These are phyloP conservation scores for Mylabris sibirica DNA, from an alignment of 2,888 invertebrate genomes.

Conservation along the genomic window DNA sequence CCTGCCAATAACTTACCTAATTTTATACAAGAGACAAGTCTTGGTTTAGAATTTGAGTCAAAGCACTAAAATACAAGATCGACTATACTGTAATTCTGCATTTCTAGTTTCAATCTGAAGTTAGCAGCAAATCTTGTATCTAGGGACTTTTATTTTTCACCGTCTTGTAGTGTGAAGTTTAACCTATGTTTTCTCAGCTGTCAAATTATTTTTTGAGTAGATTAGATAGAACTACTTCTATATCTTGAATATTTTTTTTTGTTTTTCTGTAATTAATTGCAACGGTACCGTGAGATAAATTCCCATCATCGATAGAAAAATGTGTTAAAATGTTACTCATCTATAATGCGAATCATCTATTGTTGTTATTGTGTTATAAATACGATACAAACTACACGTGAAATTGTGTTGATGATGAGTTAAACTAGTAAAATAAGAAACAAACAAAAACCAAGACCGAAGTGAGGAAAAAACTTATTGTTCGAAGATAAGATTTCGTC, in stretches of 20 bases:
- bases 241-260: slow-evolving; percentile 32
- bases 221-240: slow-evolving; percentile 38
- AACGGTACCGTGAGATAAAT: slow-evolving; percentile 43
- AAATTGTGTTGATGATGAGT: slow-evolving; percentile 45
- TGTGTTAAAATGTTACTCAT: slow-evolving; percentile 40
- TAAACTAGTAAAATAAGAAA: slow-evolving; percentile 29
- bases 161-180: neutral
- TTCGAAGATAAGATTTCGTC: too few species aligned
- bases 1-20: too few species aligned
- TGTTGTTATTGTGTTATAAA: slow-evolving; percentile 37
- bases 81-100: neutral
- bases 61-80: too few species aligned
- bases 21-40: too few species aligned
- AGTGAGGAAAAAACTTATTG: too few species aligned
- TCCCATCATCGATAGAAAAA: slow-evolving; percentile 23
- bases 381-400: slow-evolving; percentile 48
- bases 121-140: neutral
- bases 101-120: neutral
- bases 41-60: too few species aligned
- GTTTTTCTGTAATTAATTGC: slow-evolving; percentile 32
- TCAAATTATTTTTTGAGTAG: slow-evolving; percentile 48
- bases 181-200: slow-evolving; percentile 42
- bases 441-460: slow-evolving; percentile 7
- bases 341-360: slow-evolving; percentile 31
- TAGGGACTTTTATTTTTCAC: neutral